A percentile compares a stretch with the other conserved stretches of the same genome.
These are phyloP conservation scores for Pseudobourletiella spinata DNA, from an alignment of 1,140 invertebrate species.

Conservation along the genomic window DNA sequence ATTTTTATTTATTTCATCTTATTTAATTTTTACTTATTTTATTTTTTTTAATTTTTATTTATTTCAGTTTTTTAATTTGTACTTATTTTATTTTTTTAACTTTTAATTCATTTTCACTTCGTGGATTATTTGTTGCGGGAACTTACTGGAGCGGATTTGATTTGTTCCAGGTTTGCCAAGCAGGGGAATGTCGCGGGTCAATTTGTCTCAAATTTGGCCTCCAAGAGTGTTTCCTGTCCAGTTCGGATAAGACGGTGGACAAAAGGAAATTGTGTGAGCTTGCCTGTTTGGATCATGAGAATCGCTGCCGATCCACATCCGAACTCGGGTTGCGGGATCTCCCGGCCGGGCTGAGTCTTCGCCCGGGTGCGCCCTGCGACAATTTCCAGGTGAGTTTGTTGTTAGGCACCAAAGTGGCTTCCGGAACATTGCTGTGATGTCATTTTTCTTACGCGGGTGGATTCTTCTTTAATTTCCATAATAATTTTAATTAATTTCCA, in stretches of 20 bases:
- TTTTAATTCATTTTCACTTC: slow-evolving; percentile 7
- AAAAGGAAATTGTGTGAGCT: slow-evolving; percentile 87
- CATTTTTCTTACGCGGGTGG: too few species aligned
- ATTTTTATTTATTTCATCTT: slow-evolving; percentile 5
- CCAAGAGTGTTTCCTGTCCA: slow-evolving; percentile 92
- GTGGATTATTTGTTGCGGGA: too few species aligned
- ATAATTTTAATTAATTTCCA: too few species aligned
- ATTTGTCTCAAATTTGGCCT: slow-evolving; percentile 92
- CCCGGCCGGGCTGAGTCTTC: slow-evolving; percentile 71
- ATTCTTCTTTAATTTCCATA: too few species aligned
- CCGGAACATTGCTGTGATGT: too few species aligned
- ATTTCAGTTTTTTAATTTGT: slow-evolving; percentile 10
- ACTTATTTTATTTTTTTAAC: background rate
- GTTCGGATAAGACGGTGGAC: slow-evolving; percentile 69
- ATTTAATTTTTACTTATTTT: too few species aligned
- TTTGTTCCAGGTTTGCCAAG: slow-evolving; percentile 80
- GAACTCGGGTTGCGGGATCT: slow-evolving; percentile 46
- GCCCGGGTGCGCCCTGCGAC: slow-evolving; percentile 93
- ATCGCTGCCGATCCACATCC: slow-evolving; percentile 75
- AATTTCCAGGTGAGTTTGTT: slow-evolving; percentile 85
- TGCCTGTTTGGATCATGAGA: slow-evolving; percentile 66
- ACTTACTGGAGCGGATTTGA: too few species aligned
- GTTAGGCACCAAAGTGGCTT: too few species aligned
- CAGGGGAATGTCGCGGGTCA: slow-evolving; percentile 87
- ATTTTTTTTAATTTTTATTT: background rate